These are phyloP conservation scores for Bugulina stolonifera DNA, from an alignment of 2,888 invertebrate species.

Conservation along the genomic window DNA sequence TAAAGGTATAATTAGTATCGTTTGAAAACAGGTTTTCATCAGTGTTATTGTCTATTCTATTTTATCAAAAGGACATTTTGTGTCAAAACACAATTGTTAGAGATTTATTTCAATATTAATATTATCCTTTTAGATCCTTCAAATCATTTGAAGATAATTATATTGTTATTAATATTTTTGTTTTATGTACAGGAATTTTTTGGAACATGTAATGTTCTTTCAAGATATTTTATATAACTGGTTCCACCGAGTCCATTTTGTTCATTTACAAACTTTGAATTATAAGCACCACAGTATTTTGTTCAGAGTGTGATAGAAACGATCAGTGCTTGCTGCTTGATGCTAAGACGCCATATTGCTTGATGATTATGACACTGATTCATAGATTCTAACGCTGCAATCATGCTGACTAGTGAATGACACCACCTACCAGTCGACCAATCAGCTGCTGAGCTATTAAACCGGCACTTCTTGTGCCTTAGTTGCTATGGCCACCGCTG, in stretches of 20 bases:
- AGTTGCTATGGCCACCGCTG: neutral
- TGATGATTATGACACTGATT: neutral
- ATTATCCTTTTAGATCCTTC: neutral
- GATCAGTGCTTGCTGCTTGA: constrained; percentile 14
- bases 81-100: neutral
- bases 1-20: constrained; percentile 8
- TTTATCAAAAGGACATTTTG: neutral
- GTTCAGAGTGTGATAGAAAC: neutral
- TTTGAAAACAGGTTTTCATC: constrained; percentile 24
- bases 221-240: constrained; percentile 21
- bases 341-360: constrained; percentile 22
- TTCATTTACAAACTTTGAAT: neutral
- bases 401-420: neutral
- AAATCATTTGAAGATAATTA: neutral
- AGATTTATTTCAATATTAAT: neutral
- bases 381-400: neutral
- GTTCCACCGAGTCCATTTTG: neutral
- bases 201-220: constrained; percentile 24
- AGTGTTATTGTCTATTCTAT: constrained; percentile 11
- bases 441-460: neutral
- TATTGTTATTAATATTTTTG: constrained; percentile 8
- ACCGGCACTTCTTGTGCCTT: neutral
- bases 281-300: neutral
- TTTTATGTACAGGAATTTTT: constrained; percentile 3
- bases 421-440: neutral